Conservation (phyloP, 2,113 vertebrate species). For the Plestiodon gilberti region DNA sequence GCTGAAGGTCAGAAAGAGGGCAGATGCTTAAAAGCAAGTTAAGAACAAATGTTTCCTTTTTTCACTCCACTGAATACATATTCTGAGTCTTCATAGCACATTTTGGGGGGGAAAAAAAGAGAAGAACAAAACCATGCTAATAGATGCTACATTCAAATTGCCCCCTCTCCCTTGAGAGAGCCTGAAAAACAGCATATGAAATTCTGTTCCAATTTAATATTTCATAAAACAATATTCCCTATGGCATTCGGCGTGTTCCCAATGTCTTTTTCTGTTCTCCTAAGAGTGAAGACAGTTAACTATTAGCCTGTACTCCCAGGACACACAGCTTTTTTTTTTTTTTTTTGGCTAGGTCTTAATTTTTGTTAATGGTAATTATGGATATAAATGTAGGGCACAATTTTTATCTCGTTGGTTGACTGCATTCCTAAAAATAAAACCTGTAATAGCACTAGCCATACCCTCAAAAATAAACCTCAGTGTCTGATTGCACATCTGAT, state of each 20-base stretch:
- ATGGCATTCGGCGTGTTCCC: neutral
- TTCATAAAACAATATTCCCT: slow-evolving; percentile 1
- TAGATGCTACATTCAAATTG: slow-evolving; percentile 2
- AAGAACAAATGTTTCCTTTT: neutral
- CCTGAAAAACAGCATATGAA: slow-evolving; percentile 4
- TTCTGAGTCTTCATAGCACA: slow-evolving; percentile 24
- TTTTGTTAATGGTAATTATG: neutral
- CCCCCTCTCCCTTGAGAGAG: slow-evolving; percentile 2
- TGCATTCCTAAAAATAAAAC: neutral
- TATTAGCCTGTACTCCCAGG: neutral
- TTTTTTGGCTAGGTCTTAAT: neutral
- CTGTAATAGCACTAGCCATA: neutral
- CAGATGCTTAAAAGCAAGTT: neutral
- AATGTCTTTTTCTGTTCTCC: neutral
- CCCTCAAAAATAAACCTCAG: neutral
- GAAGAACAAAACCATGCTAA: slow-evolving; percentile 25
- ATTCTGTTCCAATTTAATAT: neutral
- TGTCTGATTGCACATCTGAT: neutral
- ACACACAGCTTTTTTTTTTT: neutral
- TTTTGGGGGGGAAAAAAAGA: neutral
- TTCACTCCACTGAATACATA: slow-evolving; percentile 31
- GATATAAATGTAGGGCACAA: slow-evolving; percentile 1
- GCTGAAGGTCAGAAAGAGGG: slow-evolving; percentile 34
- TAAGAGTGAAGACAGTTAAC: neutral
- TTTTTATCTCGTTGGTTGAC: neutral